These are phyloP conservation scores for Liasis olivaceus DNA, from an alignment of 2,797 vertebrate genomes.

Conservation along the genomic window DNA sequence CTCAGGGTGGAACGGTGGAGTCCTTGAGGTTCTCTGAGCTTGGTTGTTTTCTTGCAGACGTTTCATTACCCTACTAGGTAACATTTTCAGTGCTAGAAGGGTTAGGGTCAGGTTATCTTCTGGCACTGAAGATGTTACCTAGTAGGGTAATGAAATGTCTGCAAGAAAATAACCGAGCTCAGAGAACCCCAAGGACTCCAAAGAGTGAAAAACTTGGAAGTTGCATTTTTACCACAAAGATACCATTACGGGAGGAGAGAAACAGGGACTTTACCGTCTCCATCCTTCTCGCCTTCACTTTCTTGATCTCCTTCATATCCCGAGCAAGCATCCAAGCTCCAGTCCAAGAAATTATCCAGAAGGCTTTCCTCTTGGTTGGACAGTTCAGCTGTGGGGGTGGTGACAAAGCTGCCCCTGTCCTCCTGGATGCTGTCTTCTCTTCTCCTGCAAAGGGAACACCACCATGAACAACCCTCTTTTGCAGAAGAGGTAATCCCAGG, in stretches of 20 bases:
- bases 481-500: background rate
- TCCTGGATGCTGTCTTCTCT: slow-evolving; percentile 85
- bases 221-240: background rate
- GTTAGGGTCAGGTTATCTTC: too few species aligned
- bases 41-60: too few species aligned
- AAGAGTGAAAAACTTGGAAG: background rate
- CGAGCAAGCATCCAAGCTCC: slow-evolving; percentile 92
- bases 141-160: too few species aligned
- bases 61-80: too few species aligned
- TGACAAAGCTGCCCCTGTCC: slow-evolving; percentile 87
- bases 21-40: too few species aligned
- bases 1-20: too few species aligned
- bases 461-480: background rate
- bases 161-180: too few species aligned
- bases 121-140: too few species aligned
- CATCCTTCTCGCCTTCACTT: slow-evolving; percentile 88
- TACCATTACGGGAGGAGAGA: background rate
- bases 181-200: too few species aligned
- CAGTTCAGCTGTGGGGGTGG: slow-evolving; percentile 92
- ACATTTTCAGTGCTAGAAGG: too few species aligned
- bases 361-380: slow-evolving; percentile 93
- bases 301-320: slow-evolving; percentile 95
- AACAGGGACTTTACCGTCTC: slow-evolving; percentile 78
- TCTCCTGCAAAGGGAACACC: slow-evolving; percentile 74
- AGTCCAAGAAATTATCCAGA: slow-evolving; percentile 91